These are phyloP conservation scores for Patella pellucida DNA, from an alignment of 2,888 invertebrate species.

Conservation along the genomic window DNA sequence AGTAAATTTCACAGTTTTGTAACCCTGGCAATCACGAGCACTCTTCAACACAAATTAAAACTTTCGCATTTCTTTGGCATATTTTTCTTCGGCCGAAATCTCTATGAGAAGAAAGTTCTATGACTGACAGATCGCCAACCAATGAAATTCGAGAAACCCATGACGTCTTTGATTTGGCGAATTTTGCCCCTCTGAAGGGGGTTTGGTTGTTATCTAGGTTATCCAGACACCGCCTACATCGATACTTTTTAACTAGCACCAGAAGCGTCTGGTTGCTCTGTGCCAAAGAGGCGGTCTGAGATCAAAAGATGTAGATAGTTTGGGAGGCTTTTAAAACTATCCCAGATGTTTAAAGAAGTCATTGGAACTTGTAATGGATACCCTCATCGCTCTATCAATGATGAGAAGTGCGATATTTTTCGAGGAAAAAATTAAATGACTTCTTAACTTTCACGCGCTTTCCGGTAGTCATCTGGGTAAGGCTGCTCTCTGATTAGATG, in stretches of 20 bases:
- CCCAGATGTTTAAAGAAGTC: background rate
- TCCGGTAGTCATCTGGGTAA: background rate
- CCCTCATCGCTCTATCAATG: background rate
- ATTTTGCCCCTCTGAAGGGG: background rate
- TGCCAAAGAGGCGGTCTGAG: background rate
- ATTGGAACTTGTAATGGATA: slow-evolving; percentile 6
- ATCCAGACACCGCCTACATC: background rate
- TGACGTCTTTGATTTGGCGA: background rate
- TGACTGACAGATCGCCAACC: background rate
- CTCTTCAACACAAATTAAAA: background rate
- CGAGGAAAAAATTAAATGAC: background rate
- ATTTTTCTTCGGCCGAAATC: background rate
- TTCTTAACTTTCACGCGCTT: slow-evolving; percentile 4
- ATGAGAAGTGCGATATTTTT: slow-evolving; percentile 4
- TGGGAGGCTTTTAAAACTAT: background rate
- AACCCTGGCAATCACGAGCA: background rate
- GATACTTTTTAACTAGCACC: too few relatives aligned
- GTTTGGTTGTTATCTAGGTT: background rate
- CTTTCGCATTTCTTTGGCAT: slow-evolving; percentile 3
- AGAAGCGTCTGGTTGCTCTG: background rate
- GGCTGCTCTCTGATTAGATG: background rate
- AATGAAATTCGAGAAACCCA: slow-evolving; percentile 5
- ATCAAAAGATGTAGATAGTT: background rate
- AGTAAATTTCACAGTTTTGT: background rate
- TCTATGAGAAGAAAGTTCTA: background rate